These are phyloP conservation scores for Eupithecia subfuscata DNA, from an alignment of 2,888 invertebrate genomes.

Conservation along the genomic window DNA sequence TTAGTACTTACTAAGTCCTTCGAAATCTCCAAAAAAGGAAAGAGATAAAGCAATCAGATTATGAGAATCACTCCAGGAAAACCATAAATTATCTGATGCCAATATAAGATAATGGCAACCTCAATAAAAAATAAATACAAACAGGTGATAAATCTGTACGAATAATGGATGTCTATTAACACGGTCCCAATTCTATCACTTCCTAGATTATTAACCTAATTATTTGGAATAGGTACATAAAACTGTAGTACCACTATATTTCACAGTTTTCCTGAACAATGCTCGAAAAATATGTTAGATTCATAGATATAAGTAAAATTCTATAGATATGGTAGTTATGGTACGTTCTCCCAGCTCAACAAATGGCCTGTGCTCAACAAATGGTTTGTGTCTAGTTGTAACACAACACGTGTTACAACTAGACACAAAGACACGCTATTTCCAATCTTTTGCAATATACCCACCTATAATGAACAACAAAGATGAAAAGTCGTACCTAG, in stretches of 20 bases:
- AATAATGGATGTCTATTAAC: slow-evolving; percentile 58
- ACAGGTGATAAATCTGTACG: slow-evolving; percentile 45
- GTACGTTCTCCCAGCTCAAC: too few relatives aligned
- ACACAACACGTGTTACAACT: too few relatives aligned
- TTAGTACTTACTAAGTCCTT: background rate
- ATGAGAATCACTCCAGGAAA: slow-evolving; percentile 32
- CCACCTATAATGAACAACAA: too few relatives aligned
- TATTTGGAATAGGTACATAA: slow-evolving; percentile 47
- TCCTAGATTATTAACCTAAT: slow-evolving; percentile 66
- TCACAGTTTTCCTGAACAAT: background rate
- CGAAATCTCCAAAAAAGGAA: slow-evolving; percentile 1
- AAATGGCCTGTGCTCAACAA: too few relatives aligned
- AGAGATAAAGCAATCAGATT: slow-evolving; percentile 15
- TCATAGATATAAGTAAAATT: too few relatives aligned
- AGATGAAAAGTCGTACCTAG: too few relatives aligned
- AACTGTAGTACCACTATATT: background rate
- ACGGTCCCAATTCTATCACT: slow-evolving; percentile 51
- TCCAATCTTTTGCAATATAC: too few relatives aligned
- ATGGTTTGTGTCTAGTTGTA: too few relatives aligned
- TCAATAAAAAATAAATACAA: slow-evolving; percentile 47
- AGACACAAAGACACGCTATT: too few relatives aligned
- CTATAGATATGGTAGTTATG: too few relatives aligned
- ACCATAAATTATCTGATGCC: slow-evolving; percentile 27
- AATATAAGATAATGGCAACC: slow-evolving; percentile 35
- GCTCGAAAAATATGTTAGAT: too few relatives aligned